phyloP scores from a whole-genome alignment of 2,797 vertebrate species.

The Falco rusticolus region DNA sequence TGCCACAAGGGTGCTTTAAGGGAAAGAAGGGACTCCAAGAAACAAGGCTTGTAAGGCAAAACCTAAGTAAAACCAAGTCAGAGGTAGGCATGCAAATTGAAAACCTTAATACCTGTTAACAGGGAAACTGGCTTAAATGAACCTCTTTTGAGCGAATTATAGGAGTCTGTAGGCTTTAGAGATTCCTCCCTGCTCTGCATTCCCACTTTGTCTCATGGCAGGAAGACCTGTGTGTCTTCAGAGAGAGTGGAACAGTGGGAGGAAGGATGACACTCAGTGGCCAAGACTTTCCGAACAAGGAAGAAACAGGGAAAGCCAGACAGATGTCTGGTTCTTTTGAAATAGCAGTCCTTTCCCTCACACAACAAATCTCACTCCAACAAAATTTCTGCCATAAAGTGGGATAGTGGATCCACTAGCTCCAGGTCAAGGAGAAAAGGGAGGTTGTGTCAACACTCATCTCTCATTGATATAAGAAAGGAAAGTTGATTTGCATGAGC shows the following conservation, averaged over 20 bases:
- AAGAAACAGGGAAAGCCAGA: not conserved
- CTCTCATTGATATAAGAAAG: fast-evolving
- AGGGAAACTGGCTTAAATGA: not conserved
- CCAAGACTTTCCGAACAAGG: not conserved
- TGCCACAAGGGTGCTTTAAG: not conserved
- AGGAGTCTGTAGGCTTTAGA: not conserved
- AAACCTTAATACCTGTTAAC: not conserved
- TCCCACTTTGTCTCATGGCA: not conserved
- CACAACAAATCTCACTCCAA: not conserved
- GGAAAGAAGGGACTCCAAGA: not conserved
- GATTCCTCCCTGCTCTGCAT: not conserved
- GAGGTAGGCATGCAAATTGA: not conserved
- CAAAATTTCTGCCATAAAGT: not conserved
- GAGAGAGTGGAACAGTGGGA: not conserved
- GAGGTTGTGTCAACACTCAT: fast-evolving
- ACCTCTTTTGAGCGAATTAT: not conserved
- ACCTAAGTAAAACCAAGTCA: not conserved
- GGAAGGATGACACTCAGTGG: not conserved
- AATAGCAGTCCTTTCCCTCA: not conserved
- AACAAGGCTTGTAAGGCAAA: not conserved
- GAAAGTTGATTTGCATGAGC: not conserved
- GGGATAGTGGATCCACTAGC: not conserved
- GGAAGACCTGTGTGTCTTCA: not conserved
- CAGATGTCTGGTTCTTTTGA: not conserved
- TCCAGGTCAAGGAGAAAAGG: not conserved